Conservation (phyloP, 2,113 vertebrate genomes). For the Pachypanchax playfairii region DNA sequence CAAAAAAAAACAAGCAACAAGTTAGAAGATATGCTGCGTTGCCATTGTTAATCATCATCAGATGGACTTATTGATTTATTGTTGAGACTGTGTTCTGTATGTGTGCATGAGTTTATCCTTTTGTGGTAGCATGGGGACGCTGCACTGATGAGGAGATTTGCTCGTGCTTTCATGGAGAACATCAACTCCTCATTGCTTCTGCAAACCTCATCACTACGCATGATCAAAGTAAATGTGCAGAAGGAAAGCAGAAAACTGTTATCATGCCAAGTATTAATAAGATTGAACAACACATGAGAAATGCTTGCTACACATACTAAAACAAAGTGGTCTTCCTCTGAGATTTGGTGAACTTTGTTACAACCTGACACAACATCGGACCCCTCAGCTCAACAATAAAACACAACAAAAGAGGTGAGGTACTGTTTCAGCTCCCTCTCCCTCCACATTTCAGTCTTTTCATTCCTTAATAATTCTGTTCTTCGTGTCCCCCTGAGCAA, state of each 20-base stretch:
- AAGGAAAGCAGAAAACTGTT: no score
- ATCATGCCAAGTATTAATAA: conserved; percentile 5
- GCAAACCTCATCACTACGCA: no score
- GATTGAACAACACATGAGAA: background rate
- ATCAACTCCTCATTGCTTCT: no score
- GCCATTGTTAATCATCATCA: conserved; percentile 12
- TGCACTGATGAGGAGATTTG: conserved; percentile 43
- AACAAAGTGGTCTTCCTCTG: conserved; percentile 19
- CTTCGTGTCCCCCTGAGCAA: conserved; percentile 55
- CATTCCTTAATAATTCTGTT: conserved; percentile 74
- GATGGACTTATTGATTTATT: conserved; percentile 48
- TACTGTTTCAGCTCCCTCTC: conserved; percentile 3
- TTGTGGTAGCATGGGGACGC: conserved; percentile 18
- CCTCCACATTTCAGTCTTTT: conserved; percentile 40
- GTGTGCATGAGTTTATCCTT: conserved; percentile 7
- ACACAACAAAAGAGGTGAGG: conserved; percentile 25
- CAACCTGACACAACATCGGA: conserved; percentile 56
- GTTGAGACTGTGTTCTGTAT: conserved; percentile 15
- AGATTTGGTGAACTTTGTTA: conserved; percentile 25
- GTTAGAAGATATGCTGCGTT: conserved; percentile 2
- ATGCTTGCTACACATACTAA: conserved; percentile 2
- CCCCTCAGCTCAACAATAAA: conserved; percentile 42
- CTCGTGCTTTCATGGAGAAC: conserved; percentile 17
- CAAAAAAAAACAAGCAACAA: no score
- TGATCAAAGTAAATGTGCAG: no score